A percentile compares a stretch with the other conserved stretches of the same genome.
Conservation (phyloP, 2,797 vertebrate genomes). For the Notolabrus celidotus region DNA sequence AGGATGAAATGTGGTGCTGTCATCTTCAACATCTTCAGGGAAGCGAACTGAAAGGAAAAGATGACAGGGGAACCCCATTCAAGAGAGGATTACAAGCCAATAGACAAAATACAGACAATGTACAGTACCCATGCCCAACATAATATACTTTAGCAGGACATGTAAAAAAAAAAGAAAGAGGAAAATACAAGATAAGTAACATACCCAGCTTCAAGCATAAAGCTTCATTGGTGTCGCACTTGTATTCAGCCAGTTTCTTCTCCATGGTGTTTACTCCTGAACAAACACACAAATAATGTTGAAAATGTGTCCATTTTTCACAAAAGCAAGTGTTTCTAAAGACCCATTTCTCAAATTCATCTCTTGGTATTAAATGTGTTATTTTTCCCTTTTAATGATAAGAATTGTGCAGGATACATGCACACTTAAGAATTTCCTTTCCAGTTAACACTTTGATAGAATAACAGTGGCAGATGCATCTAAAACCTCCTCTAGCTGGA, state of each 20-base stretch:
- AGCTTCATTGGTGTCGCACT: constrained; percentile 98
- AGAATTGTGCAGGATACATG: neutral
- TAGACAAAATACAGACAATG: neutral
- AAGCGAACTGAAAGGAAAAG: constrained; percentile 87
- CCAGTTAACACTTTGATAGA: neutral
- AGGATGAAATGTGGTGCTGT: constrained; percentile 94
- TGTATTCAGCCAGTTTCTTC: constrained; percentile 98
- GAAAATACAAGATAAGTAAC: constrained; percentile 28
- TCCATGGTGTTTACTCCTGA: constrained; percentile 93
- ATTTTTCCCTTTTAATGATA: neutral
- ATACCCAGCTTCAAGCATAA: constrained; percentile 96
- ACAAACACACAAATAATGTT: constrained; percentile 17
- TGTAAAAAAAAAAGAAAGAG: constrained; percentile 37
- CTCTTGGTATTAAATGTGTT: neutral
- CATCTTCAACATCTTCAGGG: constrained; percentile 96
- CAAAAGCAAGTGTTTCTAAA: neutral
- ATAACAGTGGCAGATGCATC: neutral
- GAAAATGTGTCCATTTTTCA: neutral
- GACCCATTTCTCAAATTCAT: neutral
- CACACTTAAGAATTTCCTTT: neutral
- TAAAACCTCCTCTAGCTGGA: neutral
- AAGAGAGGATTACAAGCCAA: neutral
- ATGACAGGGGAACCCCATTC: neutral
- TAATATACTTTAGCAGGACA: neutral
- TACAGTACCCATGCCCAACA: neutral